Conservation (phyloP, 2,888 invertebrate species). For the Criorhina ranunculi region DNA sequence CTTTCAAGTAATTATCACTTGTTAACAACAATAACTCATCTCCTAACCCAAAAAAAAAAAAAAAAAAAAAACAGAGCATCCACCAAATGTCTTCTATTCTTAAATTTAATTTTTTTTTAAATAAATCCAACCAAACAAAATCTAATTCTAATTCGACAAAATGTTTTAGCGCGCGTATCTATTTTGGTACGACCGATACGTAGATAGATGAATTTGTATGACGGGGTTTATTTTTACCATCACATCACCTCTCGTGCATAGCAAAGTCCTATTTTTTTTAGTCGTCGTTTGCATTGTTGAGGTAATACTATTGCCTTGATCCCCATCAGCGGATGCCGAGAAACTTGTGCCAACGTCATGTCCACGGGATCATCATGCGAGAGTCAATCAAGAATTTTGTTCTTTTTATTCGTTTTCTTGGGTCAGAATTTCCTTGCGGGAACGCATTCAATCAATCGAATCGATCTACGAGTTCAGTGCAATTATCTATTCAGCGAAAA, state of each 20-base stretch:
- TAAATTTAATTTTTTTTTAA: constrained; percentile 23
- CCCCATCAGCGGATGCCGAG: constrained; percentile 46
- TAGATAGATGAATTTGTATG: constrained; percentile 27
- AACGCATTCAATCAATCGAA: constrained; percentile 69
- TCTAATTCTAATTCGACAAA: constrained; percentile 12
- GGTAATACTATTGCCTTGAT: neutral
- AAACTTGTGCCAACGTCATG: constrained; percentile 45
- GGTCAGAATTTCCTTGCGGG: constrained; percentile 24
- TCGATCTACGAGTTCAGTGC: constrained; percentile 36
- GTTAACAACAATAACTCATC: constrained; percentile 24
- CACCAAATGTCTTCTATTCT: constrained; percentile 15
- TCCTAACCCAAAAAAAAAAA: neutral
- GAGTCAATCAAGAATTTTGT: neutral
- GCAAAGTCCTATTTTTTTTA: neutral
- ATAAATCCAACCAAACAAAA: constrained; percentile 4
- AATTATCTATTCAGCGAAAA: constrained; percentile 50
- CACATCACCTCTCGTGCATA: constrained; percentile 29
- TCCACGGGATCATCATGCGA: constrained; percentile 46
- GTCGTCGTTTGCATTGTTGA: constrained; percentile 34
- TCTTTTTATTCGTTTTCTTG: neutral
- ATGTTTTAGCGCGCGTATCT: constrained; percentile 11
- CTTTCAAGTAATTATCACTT: neutral
- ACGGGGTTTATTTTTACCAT: constrained; percentile 48
- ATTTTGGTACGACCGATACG: constrained; percentile 13
- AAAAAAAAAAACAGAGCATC: neutral